Base-by-base conservation (phyloP, 2,888 invertebrate genomes). In the Yponomeuta cagnagella region DNA sequence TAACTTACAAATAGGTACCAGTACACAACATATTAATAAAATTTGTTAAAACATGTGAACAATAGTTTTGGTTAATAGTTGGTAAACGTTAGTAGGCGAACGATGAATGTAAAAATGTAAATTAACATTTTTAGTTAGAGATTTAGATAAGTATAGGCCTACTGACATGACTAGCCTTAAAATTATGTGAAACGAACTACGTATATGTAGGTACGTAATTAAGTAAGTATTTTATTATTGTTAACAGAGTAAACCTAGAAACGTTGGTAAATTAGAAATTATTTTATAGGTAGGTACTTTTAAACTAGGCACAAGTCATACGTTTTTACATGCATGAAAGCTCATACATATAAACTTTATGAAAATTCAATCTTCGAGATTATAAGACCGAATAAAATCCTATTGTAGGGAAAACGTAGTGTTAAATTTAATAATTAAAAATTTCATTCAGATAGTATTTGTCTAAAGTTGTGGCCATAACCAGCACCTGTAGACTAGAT, bases 401-500 rank as follows among this genome's bases (percentile, higher is more conserved):
- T 43, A 43, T 8, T 8, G 43, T 43, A 43, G 0, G 9, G 43
- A 43, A 43, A 43, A 43, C 43, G 43, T 43, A 5, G 43, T 43
- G 43, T 43, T 33, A 33, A 33, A 33, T 33, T 6, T 43, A 43
- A 43, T 8, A 43, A 43, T 33, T 43, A 43, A 43, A 43, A 43
- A 43, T 8, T 8, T 43, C 43, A 43, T 43, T 43, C 6, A 43
- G 9, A 6, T 8, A 8, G 43, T 9, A 43, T 43, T 43, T 8
- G 9, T 43, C 5, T 43, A 43, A 8, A 48, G 82, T 73, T 79
- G 83, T 74, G 74, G 74, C 70, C 72, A 72, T 71, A 71, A 74
- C 77, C 84, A 89, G 90, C 90, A 90, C 89, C 89, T 80, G 83
- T 80, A 82, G 90, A 90, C 90, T 90, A 90, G 89, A 90, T 80